Base-by-base conservation (phyloP, 2,888 invertebrate species). In the Sisyra nigra region DNA sequence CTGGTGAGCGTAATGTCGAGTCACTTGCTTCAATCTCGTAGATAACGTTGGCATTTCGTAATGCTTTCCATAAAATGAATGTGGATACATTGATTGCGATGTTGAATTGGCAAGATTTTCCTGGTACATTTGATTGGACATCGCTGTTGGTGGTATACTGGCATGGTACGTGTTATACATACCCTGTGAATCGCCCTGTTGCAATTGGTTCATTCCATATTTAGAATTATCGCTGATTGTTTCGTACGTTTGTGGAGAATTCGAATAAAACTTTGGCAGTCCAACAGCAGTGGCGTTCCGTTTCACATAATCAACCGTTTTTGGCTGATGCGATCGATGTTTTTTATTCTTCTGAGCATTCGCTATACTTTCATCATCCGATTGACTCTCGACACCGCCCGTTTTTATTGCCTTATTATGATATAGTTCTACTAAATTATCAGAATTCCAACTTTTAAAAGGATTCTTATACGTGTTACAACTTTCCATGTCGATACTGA, bases 31-130 rank as follows among this genome's bases (percentile, higher is more conserved):
- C 67, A 76, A 66, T 54, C 68, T 71, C 0, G 79, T 78, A 0
- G 79, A 69, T n/a, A 74, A 68, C 0, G 79, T 79, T 3, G 78
- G 76, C 54, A 68, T 53, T 55, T 76, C 73, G 54, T 78, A 79
- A 29, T 55, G 60, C 24, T 24, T 24, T 24, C 24, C 24, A 24
- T 24, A 24, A 24, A 5, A 24, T 24, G 24, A 24, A 24, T 24
- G 3, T 5, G 24, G 7, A 3, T 24, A 7, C 7, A 24, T 24
- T 5, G 24, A 5, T 24, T 24, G 24, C 5, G 24, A 24, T 24
- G 24, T 24, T 5, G 24, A 24, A 24, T 24, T 24, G 24, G 24
- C 24, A 3, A 24, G 3, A 24, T 24, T 24, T 24, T 24, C 24
- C 3, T 24, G 3, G 24, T 24, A 24, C 24, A 24, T 24, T 24